Evolutionary conservation across 1,140 invertebrate genomes (phyloP), one percentile per base, ranked within the genome.

Genomic region (Brachionus paranguensis): DNA sequence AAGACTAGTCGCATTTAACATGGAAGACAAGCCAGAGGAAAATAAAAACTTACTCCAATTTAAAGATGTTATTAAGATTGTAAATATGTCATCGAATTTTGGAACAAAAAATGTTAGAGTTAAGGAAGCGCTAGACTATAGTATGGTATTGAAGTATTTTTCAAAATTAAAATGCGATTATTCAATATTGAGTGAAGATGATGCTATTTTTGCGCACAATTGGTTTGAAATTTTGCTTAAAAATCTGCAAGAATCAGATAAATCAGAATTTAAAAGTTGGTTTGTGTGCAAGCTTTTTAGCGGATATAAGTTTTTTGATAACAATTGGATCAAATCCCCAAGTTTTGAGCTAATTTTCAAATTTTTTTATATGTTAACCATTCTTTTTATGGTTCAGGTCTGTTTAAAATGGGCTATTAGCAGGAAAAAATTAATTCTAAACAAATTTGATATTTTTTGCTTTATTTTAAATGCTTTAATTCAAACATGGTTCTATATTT

Each of bases 221-320:
- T 81, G 78, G 78, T 37, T 64, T 64, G 37, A 43, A 33, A 81
- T 43, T 45, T 24, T 81, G 17, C 11, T 29, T 27, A 43, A 68
- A 24, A 41, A 43, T 33, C 27, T 81, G 0, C 24, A 81, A 68
- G 3, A 64, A 3, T 41, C 60, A n/a, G 27, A 81, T 10, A 81
- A 68, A 27, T 65, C 33, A 37, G 60, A 3, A 12, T 5, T 12
- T 6, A 72, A 76, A 14, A 41, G 29, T 29, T 81, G 78, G 78
- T 47, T 81, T 12, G 12, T 41, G n/a, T 24, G 20, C 24, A 81
- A 81, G 27, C 20, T 81, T 8, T 81, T 81, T 37, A 37, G 24
- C n/a, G 78, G 78, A 7, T 81, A 81, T n/a, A 64, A 27, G 10
- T 81, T 81, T 68, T 81, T 64, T 68, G 78, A 81, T 27, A 41